Evolutionary conservation across 2,888 invertebrate species (phyloP).

Genomic region (Tupiocoris notatus): DNA sequence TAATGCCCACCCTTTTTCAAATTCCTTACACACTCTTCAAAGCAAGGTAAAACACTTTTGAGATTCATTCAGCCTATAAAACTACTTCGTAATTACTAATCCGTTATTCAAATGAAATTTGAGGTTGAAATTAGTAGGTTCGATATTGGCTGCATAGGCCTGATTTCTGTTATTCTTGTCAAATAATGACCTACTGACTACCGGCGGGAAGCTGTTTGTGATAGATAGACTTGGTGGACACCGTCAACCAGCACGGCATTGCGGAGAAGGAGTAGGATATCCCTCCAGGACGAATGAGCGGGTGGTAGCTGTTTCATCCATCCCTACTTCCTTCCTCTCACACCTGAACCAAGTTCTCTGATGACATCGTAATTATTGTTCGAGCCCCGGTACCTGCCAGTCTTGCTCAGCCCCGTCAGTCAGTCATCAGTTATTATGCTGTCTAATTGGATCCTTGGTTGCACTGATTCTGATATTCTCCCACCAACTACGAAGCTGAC

Average conservation of each 20-base stretch:
- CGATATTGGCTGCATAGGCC: too few relatives aligned
- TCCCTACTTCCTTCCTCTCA: background rate
- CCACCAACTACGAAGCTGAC: background rate
- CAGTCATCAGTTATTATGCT: conserved; percentile 25
- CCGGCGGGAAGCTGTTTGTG: background rate
- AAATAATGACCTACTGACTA: background rate
- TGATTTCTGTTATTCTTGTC: background rate
- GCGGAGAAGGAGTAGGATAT: background rate
- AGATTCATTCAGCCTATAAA: too few relatives aligned
- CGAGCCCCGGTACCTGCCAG: too few relatives aligned
- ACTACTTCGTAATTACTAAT: too few relatives aligned
- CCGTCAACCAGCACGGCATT: background rate
- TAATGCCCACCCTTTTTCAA: too few relatives aligned
- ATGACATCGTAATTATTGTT: conserved; percentile 32
- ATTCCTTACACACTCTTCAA: too few relatives aligned
- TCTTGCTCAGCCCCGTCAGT: conserved; percentile 1
- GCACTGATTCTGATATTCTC: background rate
- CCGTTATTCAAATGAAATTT: too few relatives aligned
- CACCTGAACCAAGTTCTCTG: conserved; percentile 1
- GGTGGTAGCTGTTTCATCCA: background rate
- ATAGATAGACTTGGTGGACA: background rate
- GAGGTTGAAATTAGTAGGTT: too few relatives aligned
- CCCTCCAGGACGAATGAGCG: background rate
- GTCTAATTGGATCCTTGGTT: conserved; percentile 19
- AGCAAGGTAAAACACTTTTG: too few relatives aligned